A percentile compares a stretch with the other conserved stretches of the same genome.
phyloP scores from a whole-genome alignment of 2,888 invertebrate species.

The Prenolepis imparis region DNA sequence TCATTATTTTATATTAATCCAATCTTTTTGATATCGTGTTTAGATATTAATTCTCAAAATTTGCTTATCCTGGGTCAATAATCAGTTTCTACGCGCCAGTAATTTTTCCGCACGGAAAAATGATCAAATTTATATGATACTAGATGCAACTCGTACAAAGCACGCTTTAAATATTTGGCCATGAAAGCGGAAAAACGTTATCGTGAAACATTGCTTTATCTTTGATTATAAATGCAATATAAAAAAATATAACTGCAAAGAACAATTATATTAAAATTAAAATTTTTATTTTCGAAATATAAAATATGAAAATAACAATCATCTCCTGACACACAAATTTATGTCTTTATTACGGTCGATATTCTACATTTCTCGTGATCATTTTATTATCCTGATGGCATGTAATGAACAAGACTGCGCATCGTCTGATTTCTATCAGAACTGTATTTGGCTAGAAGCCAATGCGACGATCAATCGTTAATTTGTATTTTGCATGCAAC shows the following conservation, averaged over 20 bases:
- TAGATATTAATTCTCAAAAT: not conserved
- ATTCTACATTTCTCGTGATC: not conserved
- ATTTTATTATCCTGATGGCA: not conserved
- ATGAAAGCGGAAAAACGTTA: not conserved
- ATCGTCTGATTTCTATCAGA: not conserved
- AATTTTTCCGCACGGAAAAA: not conserved
- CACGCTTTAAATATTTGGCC: not conserved
- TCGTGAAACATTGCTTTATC: not conserved
- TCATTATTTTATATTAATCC: not conserved
- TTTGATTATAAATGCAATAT: not conserved
- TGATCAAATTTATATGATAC: not conserved
- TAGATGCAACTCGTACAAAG: not conserved
- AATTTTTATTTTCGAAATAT: conserved; percentile 6
- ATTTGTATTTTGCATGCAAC: conserved; percentile 12
- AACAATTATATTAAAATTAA: not conserved
- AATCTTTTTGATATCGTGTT: not conserved
- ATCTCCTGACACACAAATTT: not conserved
- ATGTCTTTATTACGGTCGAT: not conserved
- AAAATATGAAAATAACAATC: not conserved
- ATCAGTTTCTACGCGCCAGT: not conserved
- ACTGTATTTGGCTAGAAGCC: conserved; percentile 1
- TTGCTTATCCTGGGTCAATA: not conserved
- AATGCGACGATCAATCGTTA: not conserved
- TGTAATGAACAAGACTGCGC: not conserved
- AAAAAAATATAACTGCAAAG: not conserved